Base-by-base conservation (phyloP, 1,140 invertebrate species). In the Argopecten irradians region DNA sequence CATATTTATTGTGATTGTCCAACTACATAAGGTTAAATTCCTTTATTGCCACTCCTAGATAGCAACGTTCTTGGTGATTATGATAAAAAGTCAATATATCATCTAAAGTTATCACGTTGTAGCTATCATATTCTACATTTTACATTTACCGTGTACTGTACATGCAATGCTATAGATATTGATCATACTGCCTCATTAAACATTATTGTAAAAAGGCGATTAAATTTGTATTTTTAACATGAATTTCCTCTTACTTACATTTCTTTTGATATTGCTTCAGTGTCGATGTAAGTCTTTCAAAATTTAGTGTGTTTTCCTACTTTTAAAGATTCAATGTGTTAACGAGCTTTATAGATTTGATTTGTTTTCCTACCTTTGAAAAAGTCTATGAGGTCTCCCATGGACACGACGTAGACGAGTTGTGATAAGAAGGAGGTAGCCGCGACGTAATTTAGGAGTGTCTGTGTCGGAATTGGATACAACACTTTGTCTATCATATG, bases 401-500 rank as follows among this genome's bases (percentile, higher is more conserved):
- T 89, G 13, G 71, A 82, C 3, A 92, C 87, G 34, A 87, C 88
- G 43, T 90, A 90, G 2, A 91, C 35, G 35, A 92, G 87, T 22
- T 87, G 90, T 11, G 86, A 84, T 0, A 92, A 84, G 0, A 90
- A 36, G 1, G 85, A 35, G 2, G 35, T 86, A 9, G 22, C 55
- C 9, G 89, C 89, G 5, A 85, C 90, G 13, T 46, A 83, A 16
- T 87, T 34, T 82, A 88, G 84, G n/a, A 92, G 88, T 19, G 85
- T 85, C 1, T 89, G 34, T 22, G 34, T 83, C 32, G 92, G 92
- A n/a, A 92, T 41, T 35, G 89, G 89, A 34, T 82, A 90, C 32
- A 92, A 86, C 2, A 92, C 92, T 86, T 86, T 43, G 36, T 90
- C 39, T 28, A 90, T 32, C 13, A 90, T 46, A 55, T 90, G 89